Conservation (phyloP, 2,888 invertebrate genomes). For the Meloe dianella region DNA sequence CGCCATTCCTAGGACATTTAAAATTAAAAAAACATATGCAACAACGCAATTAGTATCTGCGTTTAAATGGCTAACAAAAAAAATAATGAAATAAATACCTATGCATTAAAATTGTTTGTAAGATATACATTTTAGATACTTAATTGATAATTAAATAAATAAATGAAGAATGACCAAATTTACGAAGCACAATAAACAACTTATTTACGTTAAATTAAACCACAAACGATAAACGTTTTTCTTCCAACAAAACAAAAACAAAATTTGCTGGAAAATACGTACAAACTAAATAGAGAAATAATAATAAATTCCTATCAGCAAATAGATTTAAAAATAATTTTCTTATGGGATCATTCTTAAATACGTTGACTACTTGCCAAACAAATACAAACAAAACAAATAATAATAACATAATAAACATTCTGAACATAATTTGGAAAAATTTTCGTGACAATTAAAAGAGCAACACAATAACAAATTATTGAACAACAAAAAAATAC, state of each 20-base stretch:
- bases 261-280: background rate
- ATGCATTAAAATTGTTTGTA: background rate
- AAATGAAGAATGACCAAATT: background rate
- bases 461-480: background rate
- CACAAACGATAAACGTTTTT: background rate
- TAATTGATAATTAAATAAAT: background rate
- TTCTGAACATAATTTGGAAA: background rate
- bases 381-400: conserved; percentile 13
- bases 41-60: background rate
- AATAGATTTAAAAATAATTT: background rate
- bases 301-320: conserved; percentile 2
- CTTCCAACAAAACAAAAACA: background rate
- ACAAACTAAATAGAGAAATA: background rate
- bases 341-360: background rate
- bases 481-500: background rate
- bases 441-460: background rate
- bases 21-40: background rate
- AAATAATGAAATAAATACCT: background rate
- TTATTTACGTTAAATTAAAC: background rate
- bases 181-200: background rate
- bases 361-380: background rate
- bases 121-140: background rate
- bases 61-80: background rate
- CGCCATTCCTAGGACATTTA: background rate
- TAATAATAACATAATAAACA: background rate